Conservation (phyloP, 1,140 invertebrate species). For the Neodiprion virginianus region DNA sequence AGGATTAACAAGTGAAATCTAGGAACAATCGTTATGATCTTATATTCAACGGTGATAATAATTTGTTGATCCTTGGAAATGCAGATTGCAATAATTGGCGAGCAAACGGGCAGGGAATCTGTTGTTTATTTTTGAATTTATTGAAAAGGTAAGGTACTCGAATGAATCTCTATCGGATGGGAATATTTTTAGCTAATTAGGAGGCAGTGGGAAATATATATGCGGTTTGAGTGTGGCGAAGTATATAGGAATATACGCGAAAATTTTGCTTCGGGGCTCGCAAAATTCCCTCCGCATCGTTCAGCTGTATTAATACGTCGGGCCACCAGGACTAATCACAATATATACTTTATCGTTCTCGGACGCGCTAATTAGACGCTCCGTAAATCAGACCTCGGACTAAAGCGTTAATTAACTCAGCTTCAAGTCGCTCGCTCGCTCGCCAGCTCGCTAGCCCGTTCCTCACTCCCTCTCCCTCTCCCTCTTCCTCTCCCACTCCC, state of each 20-base stretch:
- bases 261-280: background rate
- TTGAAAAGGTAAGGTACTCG: no score
- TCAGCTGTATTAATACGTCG: constrained; percentile 5
- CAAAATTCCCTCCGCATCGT: background rate
- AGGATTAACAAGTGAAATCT: no score
- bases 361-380: constrained; percentile 6
- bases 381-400: constrained; percentile 6
- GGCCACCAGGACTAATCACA: constrained; percentile 4
- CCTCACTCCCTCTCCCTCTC: background rate
- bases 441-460: background rate
- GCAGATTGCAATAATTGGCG: no score
- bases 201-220: no score
- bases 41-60: no score
- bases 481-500: background rate
- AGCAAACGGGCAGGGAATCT: no score
- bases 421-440: constrained; percentile 1
- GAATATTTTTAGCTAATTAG: no score
- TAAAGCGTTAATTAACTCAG: constrained; percentile 7
- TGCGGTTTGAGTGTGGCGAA: no score
- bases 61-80: no score
- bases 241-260: background rate
- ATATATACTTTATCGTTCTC: constrained; percentile 7
- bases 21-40: no score
- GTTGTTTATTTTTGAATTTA: no score
- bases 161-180: no score